Conservation (phyloP, 1,140 invertebrate genomes). For the Ceratosolen solmsi region DNA sequence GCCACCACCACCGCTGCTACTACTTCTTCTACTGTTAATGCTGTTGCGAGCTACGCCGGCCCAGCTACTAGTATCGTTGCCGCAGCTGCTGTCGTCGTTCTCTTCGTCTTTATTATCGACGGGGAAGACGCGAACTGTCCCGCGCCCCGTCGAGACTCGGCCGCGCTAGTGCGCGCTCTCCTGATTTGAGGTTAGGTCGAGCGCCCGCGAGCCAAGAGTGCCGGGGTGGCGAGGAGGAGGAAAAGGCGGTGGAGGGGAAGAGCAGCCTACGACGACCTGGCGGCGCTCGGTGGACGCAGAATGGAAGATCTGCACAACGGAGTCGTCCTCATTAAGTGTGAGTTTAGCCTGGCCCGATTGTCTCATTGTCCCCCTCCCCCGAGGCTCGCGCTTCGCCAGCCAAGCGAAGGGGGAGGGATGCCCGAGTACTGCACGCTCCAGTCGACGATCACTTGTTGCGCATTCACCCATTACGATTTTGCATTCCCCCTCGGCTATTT, state of each 20-base stretch:
- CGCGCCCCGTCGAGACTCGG: conserved; percentile 10
- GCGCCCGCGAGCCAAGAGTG: not conserved
- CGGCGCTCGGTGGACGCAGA: conserved; percentile 19
- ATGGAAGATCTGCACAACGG: conserved; percentile 73
- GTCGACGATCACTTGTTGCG: conserved; percentile 38
- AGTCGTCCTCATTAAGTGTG: conserved; percentile 73
- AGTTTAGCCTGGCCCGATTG: conserved; percentile 55
- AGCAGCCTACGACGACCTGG: conserved; percentile 2
- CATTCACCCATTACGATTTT: not conserved
- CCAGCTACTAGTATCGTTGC: not conserved
- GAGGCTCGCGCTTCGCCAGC: not conserved
- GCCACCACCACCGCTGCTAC: not conserved
- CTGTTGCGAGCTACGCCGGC: too few relatives aligned
- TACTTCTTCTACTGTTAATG: not conserved
- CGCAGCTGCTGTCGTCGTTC: not conserved
- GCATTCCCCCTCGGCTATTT: not conserved
- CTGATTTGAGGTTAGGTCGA: conserved; percentile 44
- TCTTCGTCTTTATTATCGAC: not conserved
- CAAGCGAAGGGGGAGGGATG: not conserved
- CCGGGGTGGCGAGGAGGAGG: conserved; percentile 9
- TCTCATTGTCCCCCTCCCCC: not conserved
- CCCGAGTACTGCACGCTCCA: not conserved
- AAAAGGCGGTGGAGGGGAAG: not conserved
- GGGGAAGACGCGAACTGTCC: too few relatives aligned
- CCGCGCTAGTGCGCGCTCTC: conserved; percentile 6